These are phyloP conservation scores for Trachymyrmex septentrionalis DNA, from an alignment of 1,140 invertebrate genomes.

Conservation along the genomic window DNA sequence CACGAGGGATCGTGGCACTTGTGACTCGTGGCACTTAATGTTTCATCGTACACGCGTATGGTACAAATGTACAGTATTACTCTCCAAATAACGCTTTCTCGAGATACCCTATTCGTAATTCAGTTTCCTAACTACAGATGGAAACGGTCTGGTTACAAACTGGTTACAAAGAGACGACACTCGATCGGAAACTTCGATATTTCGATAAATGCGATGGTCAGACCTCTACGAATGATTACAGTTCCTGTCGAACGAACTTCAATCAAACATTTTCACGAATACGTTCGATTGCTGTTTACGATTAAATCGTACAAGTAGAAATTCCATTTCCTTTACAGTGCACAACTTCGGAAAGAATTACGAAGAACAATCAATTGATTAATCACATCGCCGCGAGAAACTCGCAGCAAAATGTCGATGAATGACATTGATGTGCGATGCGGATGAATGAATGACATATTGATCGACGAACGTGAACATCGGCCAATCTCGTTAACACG, in stretches of 20 bases:
- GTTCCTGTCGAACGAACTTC: too few species aligned
- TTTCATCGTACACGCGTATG: not conserved
- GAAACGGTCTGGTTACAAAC: not conserved
- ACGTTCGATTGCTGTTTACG: not conserved
- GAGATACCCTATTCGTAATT: not conserved
- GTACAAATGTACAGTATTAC: not conserved
- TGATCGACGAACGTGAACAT: not conserved
- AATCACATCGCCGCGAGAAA: not conserved
- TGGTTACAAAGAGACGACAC: not conserved
- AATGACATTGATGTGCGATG: constrained; percentile 31
- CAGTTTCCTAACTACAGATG: not conserved
- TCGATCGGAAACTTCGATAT: not conserved
- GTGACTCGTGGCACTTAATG: constrained; percentile 6
- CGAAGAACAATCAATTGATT: too few species aligned
- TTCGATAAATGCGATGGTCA: not conserved
- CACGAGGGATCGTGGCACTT: constrained; percentile 6
- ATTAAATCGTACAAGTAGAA: not conserved
- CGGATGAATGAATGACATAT: constrained; percentile 44
- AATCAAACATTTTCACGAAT: constrained; percentile 8
- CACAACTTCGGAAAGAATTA: not conserved
- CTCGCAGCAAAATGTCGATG: too few species aligned
- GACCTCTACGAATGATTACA: not conserved
- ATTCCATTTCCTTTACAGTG: not conserved
- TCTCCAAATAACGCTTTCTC: not conserved
- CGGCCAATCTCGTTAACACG: constrained; percentile 28